Evolutionary conservation across 2,113 vertebrate species (phyloP).

Genomic region (Calidris pygmaea): DNA sequence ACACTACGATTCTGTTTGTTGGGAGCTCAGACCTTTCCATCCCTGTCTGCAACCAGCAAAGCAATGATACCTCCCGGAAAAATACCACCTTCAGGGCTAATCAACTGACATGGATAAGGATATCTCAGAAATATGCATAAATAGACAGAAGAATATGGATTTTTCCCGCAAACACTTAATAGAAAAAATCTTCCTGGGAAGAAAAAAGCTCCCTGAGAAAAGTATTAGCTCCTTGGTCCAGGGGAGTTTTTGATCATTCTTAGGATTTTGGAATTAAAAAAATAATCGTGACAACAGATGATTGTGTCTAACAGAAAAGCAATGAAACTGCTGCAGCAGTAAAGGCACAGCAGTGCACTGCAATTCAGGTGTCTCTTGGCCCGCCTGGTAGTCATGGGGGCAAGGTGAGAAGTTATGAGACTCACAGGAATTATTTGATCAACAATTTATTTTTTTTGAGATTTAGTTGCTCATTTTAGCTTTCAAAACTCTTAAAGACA

Average conservation of each 20-base stretch:
- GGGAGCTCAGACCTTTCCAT: not conserved
- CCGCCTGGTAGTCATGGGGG: not conserved
- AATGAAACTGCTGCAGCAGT: not conserved
- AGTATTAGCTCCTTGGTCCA: not conserved
- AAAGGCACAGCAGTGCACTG: not conserved
- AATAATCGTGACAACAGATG: not conserved
- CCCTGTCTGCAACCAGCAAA: not conserved
- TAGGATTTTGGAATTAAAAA: not conserved
- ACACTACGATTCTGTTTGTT: not conserved
- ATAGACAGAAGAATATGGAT: not conserved
- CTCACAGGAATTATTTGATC: not conserved
- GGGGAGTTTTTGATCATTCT: not conserved
- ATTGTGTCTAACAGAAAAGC: not conserved
- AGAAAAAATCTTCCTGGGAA: conserved; percentile 5
- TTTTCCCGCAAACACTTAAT: not conserved
- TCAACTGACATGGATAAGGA: not conserved
- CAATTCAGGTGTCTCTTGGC: not conserved
- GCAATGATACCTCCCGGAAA: not conserved
- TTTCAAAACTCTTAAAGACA: not conserved
- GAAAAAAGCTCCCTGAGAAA: not conserved
- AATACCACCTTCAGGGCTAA: not conserved
- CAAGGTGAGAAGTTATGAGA: not conserved
- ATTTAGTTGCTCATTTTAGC: not conserved
- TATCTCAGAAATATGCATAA: not conserved
- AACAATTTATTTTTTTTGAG: not conserved